Percentiles rank a stretch among this genome's conserved stretches.
Conservation (phyloP, 2,888 invertebrate species). For the Lymantria dispar region DNA sequence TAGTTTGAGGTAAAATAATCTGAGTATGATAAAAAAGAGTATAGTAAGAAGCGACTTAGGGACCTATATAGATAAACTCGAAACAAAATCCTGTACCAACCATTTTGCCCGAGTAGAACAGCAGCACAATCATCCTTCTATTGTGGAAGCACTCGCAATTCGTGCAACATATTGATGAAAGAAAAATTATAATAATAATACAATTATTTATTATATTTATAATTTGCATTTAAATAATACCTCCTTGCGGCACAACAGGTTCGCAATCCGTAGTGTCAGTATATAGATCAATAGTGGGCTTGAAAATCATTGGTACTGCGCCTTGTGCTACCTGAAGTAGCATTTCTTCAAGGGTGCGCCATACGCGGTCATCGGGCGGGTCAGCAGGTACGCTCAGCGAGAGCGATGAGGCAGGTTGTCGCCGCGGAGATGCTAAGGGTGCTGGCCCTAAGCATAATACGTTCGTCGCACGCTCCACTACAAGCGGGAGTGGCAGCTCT, state of each 20-base stretch:
- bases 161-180: too few relatives aligned
- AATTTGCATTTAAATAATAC: too few relatives aligned
- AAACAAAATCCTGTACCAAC: too few relatives aligned
- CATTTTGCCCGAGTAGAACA: too few relatives aligned
- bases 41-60: too few relatives aligned
- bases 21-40: too few relatives aligned
- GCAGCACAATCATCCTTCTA: too few relatives aligned
- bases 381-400: constrained; percentile 50
- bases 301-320: constrained; percentile 88
- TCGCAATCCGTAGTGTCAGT: constrained; percentile 85
- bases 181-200: too few relatives aligned
- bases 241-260: constrained; percentile 88
- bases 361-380: constrained; percentile 60
- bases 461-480: constrained; percentile 86
- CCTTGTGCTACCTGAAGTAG: constrained; percentile 87
- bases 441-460: constrained; percentile 86
- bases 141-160: too few relatives aligned
- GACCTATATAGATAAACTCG: too few relatives aligned
- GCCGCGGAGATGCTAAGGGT: constrained; percentile 80
- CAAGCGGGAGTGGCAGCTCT: constrained; percentile 88
- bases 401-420: constrained; percentile 79
- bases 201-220: too few relatives aligned
- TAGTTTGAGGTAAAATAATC: too few relatives aligned
- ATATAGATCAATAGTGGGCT: constrained; percentile 89
- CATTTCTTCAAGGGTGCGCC: constrained; percentile 91